Evolutionary conservation across 2,888 invertebrate species (phyloP).

Genomic region (Tigriopus californicus): DNA sequence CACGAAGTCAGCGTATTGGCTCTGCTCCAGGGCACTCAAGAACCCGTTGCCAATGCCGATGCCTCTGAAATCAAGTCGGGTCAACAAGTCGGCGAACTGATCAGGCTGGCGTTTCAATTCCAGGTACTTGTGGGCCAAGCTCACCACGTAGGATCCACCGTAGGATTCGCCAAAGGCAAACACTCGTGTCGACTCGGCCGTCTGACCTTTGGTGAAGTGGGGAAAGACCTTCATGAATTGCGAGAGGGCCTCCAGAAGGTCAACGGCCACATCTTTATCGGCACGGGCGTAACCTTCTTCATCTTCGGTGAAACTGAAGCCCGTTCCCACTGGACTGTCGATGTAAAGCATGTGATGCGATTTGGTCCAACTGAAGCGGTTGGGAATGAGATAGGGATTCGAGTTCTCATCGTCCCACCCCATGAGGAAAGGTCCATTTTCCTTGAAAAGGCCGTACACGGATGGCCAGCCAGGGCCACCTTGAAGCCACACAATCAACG

Average conservation of each 20-base stretch:
- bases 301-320: not conserved
- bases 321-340: slow-evolving; percentile 10
- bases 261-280: not conserved
- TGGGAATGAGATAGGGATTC: not conserved
- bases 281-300: not conserved
- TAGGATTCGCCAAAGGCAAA: slow-evolving; percentile 11
- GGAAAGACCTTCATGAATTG: slow-evolving; percentile 1
- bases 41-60: slow-evolving; percentile 22
- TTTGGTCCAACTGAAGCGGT: slow-evolving; percentile 2
- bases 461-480: slow-evolving; percentile 12
- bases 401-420: not conserved
- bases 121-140: not conserved
- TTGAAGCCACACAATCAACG: slow-evolving; percentile 10
- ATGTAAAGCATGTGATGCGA: slow-evolving; percentile 6
- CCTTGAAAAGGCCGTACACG: slow-evolving; percentile 7
- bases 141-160: slow-evolving; percentile 4
- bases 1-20: slow-evolving; percentile 26
- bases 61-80: slow-evolving; percentile 21
- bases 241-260: not conserved
- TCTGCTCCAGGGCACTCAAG: slow-evolving; percentile 21
- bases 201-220: not conserved
- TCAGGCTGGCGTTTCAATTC: not conserved
- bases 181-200: slow-evolving; percentile 16
- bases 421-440: slow-evolving; percentile 4
- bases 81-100: slow-evolving; percentile 18